Base-by-base conservation (phyloP, 1,140 invertebrate species). In the Drosophila gunungcola region DNA sequence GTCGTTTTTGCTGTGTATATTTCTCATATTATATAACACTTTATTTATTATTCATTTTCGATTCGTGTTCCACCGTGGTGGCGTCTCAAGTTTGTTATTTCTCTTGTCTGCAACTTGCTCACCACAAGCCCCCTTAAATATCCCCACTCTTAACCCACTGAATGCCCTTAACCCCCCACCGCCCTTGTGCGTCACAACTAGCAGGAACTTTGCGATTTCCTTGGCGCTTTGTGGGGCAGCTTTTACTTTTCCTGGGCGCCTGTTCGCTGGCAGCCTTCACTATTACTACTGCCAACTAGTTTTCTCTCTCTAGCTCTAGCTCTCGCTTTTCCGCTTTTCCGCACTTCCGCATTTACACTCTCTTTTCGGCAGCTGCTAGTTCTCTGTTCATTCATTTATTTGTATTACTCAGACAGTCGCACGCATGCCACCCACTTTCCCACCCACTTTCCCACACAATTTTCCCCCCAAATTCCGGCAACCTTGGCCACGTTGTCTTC, bases 21-120 rank as follows among this genome's bases (percentile, higher is more conserved):
- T 89, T 89, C 84, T 89, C 89, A 89, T 89, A 89, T 89, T 89
- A 89, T 89, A 89, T 89, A 89, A 89, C 84, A 89, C 84, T 89
- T 89, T 89, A 89, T 89, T 89, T 89, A 89, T 89, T 89, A 89
- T 89, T 89, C 84, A 89, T 89, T 89, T 89, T 89, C 84, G 84
- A 89, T 89, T 89, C 84, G 84, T 89, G 84, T 84, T 89, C 88
- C 82, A 80, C 84, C 64, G 78, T 86, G 49, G 73, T 46, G 46
- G 69, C 69, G 80, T 84, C 85, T 89, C 77, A 84, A 89, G 85
- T 89, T 89, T 84, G 84, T 89, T 89, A 89, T 89, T 84, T 89
- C 77, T 89, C 84, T 88, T 84, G 84, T 89, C 84, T 88, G 84
- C 80, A 88, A 84, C 69, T 86, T 86, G 78, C 69, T 82, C 58